Base-by-base conservation (phyloP, 2,888 invertebrate species). In the Sepiola atlantica region DNA sequence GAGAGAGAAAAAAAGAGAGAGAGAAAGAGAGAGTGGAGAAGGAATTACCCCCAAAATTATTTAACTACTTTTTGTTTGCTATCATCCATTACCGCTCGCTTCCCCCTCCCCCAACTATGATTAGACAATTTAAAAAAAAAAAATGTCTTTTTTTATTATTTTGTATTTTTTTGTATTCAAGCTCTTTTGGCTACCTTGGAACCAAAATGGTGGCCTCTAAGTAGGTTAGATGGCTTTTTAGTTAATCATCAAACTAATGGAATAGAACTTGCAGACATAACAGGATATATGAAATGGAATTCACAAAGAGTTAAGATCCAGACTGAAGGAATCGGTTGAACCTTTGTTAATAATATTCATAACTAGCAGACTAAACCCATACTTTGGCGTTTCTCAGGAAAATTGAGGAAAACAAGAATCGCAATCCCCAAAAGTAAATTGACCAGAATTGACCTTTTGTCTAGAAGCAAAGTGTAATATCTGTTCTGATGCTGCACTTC, bases 211-310 rank as follows among this genome's bases (percentile, higher is more conserved):
- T 18, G n/a, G 77, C 24, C 24, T 61, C 24, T 61, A 61, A 77
- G 77, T 77, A 77, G 77, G 77, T 77, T 77, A 77, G n/a, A 77
- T 77, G 77, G 77, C n/a, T 77, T 77, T 77, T n/a, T 77, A 77
- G 16, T 77, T 77, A 77, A 77, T 77, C 77, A 77, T 77, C 77
- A 77, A 77, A 16, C 32, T n/a, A 77, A 77, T 77, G 32, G n/a
- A 77, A 16, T 77, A 77, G n/a, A n/a, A 77, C 77, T 12, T 16
- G 77, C n/a, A 28, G 28, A 24, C 77, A 77, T 77, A 28, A 28
- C 77, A 77, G 77, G 77, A n/a, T 28, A 77, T 28, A 77, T 28
- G 28, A 77, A 77, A 14, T 77, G 8, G 28, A 77, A 28, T 77
- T 77, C 77, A 28, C 12, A 77, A 77, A n/a, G 77, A 77, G 28